Base-by-base conservation (phyloP, 1,140 invertebrate genomes). In the Rhagoletis zephyria region DNA sequence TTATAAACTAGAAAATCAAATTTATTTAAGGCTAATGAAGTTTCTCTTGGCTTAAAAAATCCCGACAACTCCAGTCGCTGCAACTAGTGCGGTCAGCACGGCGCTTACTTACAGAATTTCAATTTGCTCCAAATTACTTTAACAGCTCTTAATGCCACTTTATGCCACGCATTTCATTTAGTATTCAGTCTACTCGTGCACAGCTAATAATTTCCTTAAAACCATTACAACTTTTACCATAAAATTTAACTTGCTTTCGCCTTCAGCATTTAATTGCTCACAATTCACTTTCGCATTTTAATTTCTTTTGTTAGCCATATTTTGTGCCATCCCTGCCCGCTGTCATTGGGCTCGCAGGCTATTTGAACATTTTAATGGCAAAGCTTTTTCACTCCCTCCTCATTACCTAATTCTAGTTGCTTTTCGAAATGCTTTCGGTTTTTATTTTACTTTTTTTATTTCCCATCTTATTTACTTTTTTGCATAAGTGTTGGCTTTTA, bases 71-170 rank as follows among this genome's bases (percentile, higher is more conserved):
- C 48, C 2, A 56, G 74, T 48, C 74, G 19, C 74, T 1, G 3
- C 42, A 70, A 12, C 74, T 42, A 77, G 40, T 56, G 3, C 45
- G 74, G 42, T 56, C 74, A 56, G 16, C 56, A 30, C 4, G 10
- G 7, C 40, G 14, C 4, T 45, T 74, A 30, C 42, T 74, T 56
- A 51, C 14, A 81, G 9, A 45, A 81, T 81, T 81, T 59, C 48
- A 81, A 81, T 56, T 81, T 56, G 74, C 9, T 14, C 16, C 14
- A 81, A 81, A 81, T 59, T 81, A n/a, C 59, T 81, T 81, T 81
- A 30, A n/a, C 74, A 81, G 45, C n/a, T n/a, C 48, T 81, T 59
- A 81, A 81, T 81, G 74, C 48, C 51, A 81, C 48, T 81, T 59
- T 81, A 19, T 81, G 48, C n/a, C 4, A 48, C 74, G 48, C 12